Evolutionary conservation across 2,113 vertebrate species (phyloP).

Genomic region (Mormyrus iriodes): DNA sequence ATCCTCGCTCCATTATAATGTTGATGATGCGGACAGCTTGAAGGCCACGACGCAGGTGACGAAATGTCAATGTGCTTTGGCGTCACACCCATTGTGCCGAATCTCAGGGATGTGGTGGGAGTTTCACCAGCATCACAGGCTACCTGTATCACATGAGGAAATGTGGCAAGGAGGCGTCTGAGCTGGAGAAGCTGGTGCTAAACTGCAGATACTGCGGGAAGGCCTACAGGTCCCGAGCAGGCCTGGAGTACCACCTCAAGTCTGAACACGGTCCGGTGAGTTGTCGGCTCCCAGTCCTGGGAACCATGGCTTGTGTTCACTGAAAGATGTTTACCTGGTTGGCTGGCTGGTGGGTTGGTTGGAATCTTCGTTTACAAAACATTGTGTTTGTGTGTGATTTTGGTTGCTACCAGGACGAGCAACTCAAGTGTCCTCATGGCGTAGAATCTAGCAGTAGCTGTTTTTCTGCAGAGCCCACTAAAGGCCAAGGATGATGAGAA

Average conservation of each 20-base stretch:
- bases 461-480: constrained; percentile 38
- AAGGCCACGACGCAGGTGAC: neutral
- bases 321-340: neutral
- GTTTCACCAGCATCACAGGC: constrained; percentile 90
- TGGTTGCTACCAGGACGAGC: neutral
- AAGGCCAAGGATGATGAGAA: constrained; percentile 52
- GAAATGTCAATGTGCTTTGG: neutral
- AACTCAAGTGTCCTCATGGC: neutral
- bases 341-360: neutral
- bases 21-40: neutral
- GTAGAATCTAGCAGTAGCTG: neutral
- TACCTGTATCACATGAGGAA: constrained; percentile 87
- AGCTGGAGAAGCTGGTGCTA: constrained; percentile 83
- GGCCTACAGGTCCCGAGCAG: constrained; percentile 80
- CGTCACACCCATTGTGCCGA: neutral
- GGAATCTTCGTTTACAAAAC: neutral
- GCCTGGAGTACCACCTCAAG: constrained; percentile 84
- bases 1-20: neutral
- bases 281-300: constrained; percentile 19
- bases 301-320: neutral
- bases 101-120: constrained; percentile 77
- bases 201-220: constrained; percentile 87
- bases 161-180: constrained; percentile 82
- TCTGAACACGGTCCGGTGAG: constrained; percentile 86
- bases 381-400: neutral